Percentiles rank a stretch among this genome's conserved stretches.
These are phyloP conservation scores for Laticauda laticaudata DNA, from an alignment of 2,113 vertebrate genomes.

Conservation along the genomic window DNA sequence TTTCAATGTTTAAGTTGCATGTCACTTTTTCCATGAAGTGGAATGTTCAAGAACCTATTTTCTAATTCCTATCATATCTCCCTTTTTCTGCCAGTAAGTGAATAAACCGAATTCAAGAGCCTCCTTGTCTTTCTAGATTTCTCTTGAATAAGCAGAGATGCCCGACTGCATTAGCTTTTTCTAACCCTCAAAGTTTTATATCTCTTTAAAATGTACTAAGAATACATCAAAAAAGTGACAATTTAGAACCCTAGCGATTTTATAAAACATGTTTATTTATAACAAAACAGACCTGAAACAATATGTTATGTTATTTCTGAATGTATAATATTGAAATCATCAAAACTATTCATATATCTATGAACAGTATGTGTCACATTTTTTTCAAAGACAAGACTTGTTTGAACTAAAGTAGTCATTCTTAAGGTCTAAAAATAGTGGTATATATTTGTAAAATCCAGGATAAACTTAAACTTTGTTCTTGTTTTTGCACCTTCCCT, in stretches of 20 bases:
- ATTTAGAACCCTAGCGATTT: constrained; percentile 34
- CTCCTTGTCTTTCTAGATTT: constrained; percentile 59
- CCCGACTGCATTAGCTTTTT: neutral
- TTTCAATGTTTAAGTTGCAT: constrained; percentile 12
- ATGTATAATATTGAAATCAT: constrained; percentile 39
- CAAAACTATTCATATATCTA: constrained; percentile 36
- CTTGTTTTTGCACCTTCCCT: constrained; percentile 47
- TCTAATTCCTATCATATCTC: neutral
- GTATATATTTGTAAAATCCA: constrained; percentile 62
- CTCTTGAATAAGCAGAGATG: neutral
- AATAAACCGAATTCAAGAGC: constrained; percentile 44
- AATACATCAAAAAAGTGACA: constrained; percentile 13
- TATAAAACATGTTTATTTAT: constrained; percentile 45
- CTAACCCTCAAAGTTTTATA: neutral
- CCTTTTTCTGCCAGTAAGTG: neutral
- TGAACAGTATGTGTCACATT: neutral
- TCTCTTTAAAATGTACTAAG: constrained; percentile 31
- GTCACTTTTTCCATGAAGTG: constrained; percentile 16
- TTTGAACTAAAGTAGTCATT: constrained; percentile 44
- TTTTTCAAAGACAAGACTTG: constrained; percentile 35
- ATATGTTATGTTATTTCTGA: constrained; percentile 39
- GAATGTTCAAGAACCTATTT: neutral
- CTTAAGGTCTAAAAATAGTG: constrained; percentile 44
- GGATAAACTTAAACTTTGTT: constrained; percentile 51
- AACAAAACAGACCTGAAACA: constrained; percentile 48